Evolutionary conservation across 2,113 vertebrate species (phyloP).

Genomic region (Lichenostomus cassidix): DNA sequence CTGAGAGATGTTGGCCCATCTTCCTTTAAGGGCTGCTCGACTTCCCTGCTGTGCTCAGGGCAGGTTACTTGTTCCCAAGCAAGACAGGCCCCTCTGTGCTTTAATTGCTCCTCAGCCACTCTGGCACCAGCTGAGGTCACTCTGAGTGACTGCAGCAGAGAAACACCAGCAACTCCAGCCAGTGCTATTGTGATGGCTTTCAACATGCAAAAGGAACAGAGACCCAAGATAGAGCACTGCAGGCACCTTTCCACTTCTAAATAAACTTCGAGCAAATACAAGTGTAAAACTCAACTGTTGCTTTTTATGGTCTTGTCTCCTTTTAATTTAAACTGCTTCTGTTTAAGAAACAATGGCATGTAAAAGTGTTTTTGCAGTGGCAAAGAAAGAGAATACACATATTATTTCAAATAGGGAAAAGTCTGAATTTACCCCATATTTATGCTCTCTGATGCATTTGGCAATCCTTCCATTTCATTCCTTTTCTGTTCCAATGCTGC

Average conservation of each 20-base stretch:
- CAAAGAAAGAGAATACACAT: neutral
- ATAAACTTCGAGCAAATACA: neutral
- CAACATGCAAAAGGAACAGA: neutral
- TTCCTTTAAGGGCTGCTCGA: neutral
- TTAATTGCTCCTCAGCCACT: conserved; percentile 33
- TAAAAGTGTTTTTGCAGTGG: neutral
- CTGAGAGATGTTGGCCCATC: conserved; percentile 9
- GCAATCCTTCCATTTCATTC: neutral
- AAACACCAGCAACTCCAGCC: neutral
- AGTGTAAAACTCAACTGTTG: neutral
- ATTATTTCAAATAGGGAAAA: neutral
- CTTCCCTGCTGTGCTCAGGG: neutral
- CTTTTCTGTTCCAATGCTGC: neutral
- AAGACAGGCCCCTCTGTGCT: neutral
- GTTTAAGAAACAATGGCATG: neutral
- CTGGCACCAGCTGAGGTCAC: conserved; percentile 51
- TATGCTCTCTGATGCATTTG: neutral
- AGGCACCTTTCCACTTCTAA: conserved; percentile 36
- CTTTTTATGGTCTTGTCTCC: conserved; percentile 20
- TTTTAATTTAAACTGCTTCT: neutral
- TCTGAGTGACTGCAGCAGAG: neutral
- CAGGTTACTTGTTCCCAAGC: conserved; percentile 25
- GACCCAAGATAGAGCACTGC: neutral
- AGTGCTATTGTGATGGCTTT: neutral
- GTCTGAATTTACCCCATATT: neutral